phyloP scores from a whole-genome alignment of 1,140 invertebrate species.

The Drosophila ironensis region DNA sequence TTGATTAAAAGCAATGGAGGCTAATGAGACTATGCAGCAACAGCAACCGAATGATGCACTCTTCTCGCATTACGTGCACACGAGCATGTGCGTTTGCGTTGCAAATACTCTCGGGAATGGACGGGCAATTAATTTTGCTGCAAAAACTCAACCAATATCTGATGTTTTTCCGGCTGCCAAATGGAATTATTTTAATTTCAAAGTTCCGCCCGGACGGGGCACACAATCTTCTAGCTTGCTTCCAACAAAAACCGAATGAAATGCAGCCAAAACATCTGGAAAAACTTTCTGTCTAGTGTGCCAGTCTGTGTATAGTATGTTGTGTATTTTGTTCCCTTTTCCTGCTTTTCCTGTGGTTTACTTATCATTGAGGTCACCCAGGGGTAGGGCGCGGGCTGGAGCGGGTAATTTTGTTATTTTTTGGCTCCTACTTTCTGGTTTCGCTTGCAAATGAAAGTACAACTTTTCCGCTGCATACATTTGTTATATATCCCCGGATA shows the following conservation, averaged over 20 bases:
- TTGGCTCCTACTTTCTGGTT: constrained; percentile 1
- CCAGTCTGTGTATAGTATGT: constrained; percentile 9
- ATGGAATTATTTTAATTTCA: constrained; percentile 34
- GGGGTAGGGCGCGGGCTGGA: neutral
- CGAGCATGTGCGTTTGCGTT: neutral
- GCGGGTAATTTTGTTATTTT: constrained; percentile 18
- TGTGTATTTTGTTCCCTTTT: constrained; percentile 5
- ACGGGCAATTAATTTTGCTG: constrained; percentile 4
- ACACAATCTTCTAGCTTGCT: neutral
- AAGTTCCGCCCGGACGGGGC: constrained; percentile 10
- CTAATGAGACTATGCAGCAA: constrained; percentile 36
- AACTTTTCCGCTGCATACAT: constrained; percentile 28
- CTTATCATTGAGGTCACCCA: constrained; percentile 37
- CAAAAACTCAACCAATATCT: constrained; percentile 21
- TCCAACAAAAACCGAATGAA: constrained; percentile 17
- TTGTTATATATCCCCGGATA: constrained; percentile 7
- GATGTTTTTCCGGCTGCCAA: neutral
- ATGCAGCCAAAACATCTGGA: constrained; percentile 47
- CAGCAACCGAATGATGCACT: neutral
- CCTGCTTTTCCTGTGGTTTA: constrained; percentile 30
- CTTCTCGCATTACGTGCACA: neutral
- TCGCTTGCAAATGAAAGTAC: constrained; percentile 32
- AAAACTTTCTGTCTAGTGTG: constrained; percentile 18
- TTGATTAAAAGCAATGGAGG: constrained; percentile 61
- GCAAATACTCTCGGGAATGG: neutral